phyloP scores from a whole-genome alignment of 2,113 vertebrate species.

The Rhagologus leucostigma region DNA sequence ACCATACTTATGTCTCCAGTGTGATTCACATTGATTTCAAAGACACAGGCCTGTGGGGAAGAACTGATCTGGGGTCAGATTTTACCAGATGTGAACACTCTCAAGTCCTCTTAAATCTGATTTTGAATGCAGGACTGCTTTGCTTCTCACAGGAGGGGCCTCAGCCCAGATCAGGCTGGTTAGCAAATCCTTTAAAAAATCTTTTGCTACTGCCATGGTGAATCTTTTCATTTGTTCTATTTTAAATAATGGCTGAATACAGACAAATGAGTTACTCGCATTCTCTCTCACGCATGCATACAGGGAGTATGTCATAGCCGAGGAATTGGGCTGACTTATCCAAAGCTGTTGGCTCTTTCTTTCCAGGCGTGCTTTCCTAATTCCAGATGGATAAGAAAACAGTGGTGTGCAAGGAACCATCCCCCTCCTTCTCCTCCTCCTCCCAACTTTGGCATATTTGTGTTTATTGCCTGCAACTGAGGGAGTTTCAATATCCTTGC shows the following conservation, averaged over 20 bases:
- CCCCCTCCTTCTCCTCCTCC: slow-evolving; percentile 42
- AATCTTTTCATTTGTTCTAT: neutral
- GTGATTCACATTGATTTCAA: neutral
- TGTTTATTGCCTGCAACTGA: slow-evolving; percentile 63
- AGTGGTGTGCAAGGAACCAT: slow-evolving; percentile 30
- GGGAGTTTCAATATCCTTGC: slow-evolving; percentile 45
- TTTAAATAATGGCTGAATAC: neutral
- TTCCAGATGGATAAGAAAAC: slow-evolving; percentile 61
- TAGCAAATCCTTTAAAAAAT: neutral
- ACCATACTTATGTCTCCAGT: neutral
- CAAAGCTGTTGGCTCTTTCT: slow-evolving; percentile 43
- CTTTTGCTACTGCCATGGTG: neutral
- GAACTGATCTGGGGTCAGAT: neutral
- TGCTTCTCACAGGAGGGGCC: neutral
- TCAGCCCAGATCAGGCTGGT: neutral
- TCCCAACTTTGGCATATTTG: slow-evolving; percentile 45
- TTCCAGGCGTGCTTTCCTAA: slow-evolving; percentile 59
- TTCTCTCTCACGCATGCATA: neutral
- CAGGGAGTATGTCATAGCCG: slow-evolving; percentile 5
- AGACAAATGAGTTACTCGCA: neutral
- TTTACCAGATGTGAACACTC: neutral
- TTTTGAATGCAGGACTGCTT: neutral
- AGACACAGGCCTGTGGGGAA: neutral
- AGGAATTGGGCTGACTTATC: slow-evolving; percentile 49
- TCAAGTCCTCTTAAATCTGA: neutral